Evolutionary conservation across 1,140 invertebrate genomes (phyloP).

Genomic region (Phthorimaea operculella): DNA sequence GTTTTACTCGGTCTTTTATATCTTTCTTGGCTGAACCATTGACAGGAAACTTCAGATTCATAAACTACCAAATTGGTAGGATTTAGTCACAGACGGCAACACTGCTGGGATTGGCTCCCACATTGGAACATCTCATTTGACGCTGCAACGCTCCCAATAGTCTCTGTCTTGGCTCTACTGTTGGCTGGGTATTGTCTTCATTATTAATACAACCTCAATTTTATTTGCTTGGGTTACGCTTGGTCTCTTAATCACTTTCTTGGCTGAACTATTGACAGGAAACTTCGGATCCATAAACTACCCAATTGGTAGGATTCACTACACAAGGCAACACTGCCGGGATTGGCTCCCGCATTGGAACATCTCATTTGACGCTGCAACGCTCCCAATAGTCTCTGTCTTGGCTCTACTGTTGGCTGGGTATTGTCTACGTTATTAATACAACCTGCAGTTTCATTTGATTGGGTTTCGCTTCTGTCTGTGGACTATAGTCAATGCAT

Average conservation of each 20-base stretch:
- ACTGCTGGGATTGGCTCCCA: conserved; percentile 18
- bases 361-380: conserved; percentile 57
- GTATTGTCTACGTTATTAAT: conserved; percentile 35
- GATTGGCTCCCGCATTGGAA: conserved; percentile 41
- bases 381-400: conserved; percentile 48
- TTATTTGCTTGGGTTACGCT: neutral
- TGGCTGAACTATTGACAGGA: too few relatives aligned
- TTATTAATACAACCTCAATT: conserved; percentile 20
- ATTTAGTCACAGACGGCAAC: too few relatives aligned
- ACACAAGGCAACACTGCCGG: conserved; percentile 8
- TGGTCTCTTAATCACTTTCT: neutral
- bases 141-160: conserved; percentile 53
- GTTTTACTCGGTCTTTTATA: neutral
- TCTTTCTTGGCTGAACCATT: too few relatives aligned
- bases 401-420: conserved; percentile 6
- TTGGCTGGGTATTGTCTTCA: conserved; percentile 28
- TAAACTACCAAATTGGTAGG: too few relatives aligned
- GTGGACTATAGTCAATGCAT: too few relatives aligned
- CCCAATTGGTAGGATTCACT: too few relatives aligned
- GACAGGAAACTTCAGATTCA: too few relatives aligned
- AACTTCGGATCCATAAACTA: too few relatives aligned
- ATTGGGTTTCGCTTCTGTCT: neutral
- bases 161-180: conserved; percentile 19
- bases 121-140: conserved; percentile 50
- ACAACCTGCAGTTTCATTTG: conserved; percentile 8